These are phyloP conservation scores for Lota lota DNA, from an alignment of 2,113 vertebrate genomes.

Conservation along the genomic window DNA sequence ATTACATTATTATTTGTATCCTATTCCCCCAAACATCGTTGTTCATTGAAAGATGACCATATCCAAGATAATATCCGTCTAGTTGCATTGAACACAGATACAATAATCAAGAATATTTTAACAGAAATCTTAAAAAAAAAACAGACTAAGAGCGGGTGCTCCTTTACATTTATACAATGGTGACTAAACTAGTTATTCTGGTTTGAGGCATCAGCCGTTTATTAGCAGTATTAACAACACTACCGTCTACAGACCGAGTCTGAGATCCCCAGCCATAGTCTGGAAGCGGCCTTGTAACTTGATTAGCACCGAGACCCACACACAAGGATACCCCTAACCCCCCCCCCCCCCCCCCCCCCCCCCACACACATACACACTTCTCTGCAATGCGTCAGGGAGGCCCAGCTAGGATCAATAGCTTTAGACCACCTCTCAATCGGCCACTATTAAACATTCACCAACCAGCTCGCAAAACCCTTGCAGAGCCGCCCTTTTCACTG, in stretches of 20 bases:
- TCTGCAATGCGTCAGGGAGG: conserved; percentile 79
- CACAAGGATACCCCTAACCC: conserved; percentile 33
- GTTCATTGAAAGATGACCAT: no score
- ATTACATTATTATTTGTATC: no score
- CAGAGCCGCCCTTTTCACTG: conserved; percentile 30
- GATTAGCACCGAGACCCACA: conserved; percentile 37
- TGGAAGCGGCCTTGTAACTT: conserved; percentile 32
- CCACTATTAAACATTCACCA: conserved; percentile 72
- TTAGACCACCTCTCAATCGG: conserved; percentile 66
- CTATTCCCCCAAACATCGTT: no score
- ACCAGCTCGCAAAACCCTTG: conserved; percentile 50
- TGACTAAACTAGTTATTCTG: neutral
- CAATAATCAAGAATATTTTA: no score
- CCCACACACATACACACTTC: conserved; percentile 39
- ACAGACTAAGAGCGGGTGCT: no score
- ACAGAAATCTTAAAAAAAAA: no score
- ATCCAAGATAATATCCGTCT: no score
- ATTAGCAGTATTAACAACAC: conserved; percentile 8
- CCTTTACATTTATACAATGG: no score
- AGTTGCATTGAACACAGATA: no score
- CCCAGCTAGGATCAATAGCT: conserved; percentile 75
- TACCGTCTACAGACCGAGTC: neutral
- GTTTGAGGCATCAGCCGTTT: neutral
- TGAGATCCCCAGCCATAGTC: conserved; percentile 9
- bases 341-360: neutral